These are phyloP conservation scores for Chiloscyllium punctatum DNA, from an alignment of 2,797 vertebrate genomes.

Conservation along the genomic window DNA sequence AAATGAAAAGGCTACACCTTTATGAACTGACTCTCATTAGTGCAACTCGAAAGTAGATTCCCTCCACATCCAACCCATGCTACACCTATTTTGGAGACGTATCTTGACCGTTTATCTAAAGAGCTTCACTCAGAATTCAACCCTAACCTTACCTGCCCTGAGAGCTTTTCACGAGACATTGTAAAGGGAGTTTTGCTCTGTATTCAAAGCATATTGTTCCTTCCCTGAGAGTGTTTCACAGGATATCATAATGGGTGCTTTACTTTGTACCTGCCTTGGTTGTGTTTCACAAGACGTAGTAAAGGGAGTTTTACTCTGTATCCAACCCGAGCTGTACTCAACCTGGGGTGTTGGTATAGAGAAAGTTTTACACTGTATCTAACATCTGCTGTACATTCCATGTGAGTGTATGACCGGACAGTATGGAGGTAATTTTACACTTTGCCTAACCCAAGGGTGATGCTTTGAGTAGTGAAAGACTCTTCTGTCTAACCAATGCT, in stretches of 20 bases:
- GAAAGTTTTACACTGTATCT: too few species aligned
- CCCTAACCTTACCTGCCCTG: neutral
- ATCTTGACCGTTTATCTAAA: neutral
- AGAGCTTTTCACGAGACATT: neutral
- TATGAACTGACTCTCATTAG: neutral
- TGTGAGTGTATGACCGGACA: too few species aligned
- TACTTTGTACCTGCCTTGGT: neutral
- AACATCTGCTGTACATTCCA: too few species aligned
- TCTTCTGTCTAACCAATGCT: neutral
- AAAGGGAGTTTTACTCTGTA: neutral
- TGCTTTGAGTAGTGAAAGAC: neutral
- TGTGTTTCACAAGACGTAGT: neutral
- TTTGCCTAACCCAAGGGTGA: too few species aligned
- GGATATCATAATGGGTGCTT: neutral
- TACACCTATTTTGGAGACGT: neutral
- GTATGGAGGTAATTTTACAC: too few species aligned
- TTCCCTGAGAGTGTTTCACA: neutral
- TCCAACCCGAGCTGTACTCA: neutral
- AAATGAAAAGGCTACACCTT: neutral
- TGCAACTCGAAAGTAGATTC: neutral
- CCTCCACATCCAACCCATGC: neutral
- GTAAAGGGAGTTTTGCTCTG: neutral
- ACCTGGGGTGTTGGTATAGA: too few species aligned
- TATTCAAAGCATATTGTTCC: too few species aligned
- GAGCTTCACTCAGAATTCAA: neutral